phyloP scores from a whole-genome alignment of 2,113 vertebrate genomes.

The Emydura subglobosa region DNA sequence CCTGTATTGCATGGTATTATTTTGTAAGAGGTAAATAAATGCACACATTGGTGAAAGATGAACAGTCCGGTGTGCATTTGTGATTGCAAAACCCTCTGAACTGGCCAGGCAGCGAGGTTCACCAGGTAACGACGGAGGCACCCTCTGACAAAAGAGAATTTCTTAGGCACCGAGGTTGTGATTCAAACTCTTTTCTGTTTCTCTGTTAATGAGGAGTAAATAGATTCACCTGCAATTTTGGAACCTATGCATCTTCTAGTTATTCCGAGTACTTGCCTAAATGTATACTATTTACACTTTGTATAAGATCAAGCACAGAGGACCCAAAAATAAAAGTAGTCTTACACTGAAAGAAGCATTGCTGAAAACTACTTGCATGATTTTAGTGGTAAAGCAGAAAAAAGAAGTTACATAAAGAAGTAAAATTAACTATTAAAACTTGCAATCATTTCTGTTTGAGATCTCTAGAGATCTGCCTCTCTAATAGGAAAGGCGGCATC shows the following conservation, averaged over 20 bases:
- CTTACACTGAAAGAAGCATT: not conserved
- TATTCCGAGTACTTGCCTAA: too few relatives aligned
- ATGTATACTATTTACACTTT: not conserved
- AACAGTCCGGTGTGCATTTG: too few relatives aligned
- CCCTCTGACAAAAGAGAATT: too few relatives aligned
- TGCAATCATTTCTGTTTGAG: not conserved
- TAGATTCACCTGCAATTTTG: not conserved
- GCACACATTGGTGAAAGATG: too few relatives aligned
- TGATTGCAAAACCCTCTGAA: too few relatives aligned
- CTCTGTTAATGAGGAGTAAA: not conserved
- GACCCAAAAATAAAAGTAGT: not conserved
- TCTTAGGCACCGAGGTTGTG: not conserved
- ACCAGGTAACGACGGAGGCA: too few relatives aligned
- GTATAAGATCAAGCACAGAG: not conserved
- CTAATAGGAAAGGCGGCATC: not conserved
- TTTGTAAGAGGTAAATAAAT: too few relatives aligned
- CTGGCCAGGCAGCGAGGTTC: too few relatives aligned
- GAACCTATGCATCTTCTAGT: not conserved
- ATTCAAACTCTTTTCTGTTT: not conserved
- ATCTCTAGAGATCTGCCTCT: not conserved
- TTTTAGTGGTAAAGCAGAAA: not conserved
- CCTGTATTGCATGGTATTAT: too few relatives aligned
- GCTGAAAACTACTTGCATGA: not conserved
- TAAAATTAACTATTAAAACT: not conserved
- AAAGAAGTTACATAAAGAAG: too few relatives aligned